Conservation (phyloP, 2,113 vertebrate genomes). For the Archocentrus centrarchus region DNA sequence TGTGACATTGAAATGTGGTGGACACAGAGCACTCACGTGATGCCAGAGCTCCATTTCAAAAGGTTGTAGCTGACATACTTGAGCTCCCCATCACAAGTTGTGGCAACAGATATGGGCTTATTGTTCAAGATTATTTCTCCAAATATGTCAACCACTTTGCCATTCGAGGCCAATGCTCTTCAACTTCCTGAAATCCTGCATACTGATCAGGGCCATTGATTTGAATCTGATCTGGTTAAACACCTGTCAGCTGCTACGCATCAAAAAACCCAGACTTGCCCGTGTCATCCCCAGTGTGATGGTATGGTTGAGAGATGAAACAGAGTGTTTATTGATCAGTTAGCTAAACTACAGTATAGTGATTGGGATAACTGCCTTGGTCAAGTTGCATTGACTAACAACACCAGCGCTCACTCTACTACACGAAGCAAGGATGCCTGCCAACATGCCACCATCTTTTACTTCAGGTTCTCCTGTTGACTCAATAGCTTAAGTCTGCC, state of each 20-base stretch:
- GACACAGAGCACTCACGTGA: constrained; percentile 14
- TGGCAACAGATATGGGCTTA: constrained; percentile 37
- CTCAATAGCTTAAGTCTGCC: constrained; percentile 19
- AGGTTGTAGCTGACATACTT: constrained; percentile 30
- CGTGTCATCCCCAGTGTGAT: background rate
- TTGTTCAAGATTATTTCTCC: constrained; percentile 34
- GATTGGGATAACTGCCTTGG: constrained; percentile 18
- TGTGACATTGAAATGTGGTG: no score
- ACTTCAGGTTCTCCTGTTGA: constrained; percentile 5
- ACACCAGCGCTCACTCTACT: constrained; percentile 21
- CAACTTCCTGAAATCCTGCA: background rate
- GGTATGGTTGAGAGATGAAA: background rate
- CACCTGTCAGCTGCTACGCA: background rate
- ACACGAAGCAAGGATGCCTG: constrained; percentile 13
- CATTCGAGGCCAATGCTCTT: background rate
- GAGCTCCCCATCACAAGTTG: constrained; percentile 24
- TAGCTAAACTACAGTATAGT: background rate
- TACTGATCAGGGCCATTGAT: background rate
- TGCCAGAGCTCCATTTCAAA: constrained; percentile 39
- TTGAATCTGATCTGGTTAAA: background rate
- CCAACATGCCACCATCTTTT: background rate
- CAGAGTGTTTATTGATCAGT: background rate
- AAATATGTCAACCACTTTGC: constrained; percentile 39
- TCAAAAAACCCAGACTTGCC: background rate
- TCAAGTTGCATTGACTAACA: constrained; percentile 31